Percentiles rank a stretch among this genome's conserved stretches.
Evolutionary conservation across 2,113 vertebrate genomes (phyloP).

Genomic region (Columbina picui): DNA sequence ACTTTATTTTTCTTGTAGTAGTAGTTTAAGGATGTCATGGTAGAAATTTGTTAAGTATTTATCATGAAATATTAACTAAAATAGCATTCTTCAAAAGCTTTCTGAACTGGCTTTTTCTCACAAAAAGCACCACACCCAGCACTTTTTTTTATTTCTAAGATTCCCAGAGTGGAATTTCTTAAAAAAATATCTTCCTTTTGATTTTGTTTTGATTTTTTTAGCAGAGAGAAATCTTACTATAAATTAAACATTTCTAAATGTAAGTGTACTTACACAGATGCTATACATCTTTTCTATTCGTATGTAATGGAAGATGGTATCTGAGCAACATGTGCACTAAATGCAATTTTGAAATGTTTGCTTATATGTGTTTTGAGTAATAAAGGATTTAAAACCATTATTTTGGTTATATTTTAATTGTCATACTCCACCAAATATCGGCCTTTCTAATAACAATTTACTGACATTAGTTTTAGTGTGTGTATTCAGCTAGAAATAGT

Average conservation of each 20-base stretch:
- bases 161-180: neutral
- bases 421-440: neutral
- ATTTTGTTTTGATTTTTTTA: neutral
- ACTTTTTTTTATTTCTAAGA: neutral
- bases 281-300: neutral
- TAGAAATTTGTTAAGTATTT: neutral
- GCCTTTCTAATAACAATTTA: neutral
- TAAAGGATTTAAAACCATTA: neutral
- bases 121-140: neutral
- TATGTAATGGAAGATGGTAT: neutral
- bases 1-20: neutral
- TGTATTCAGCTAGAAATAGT: neutral
- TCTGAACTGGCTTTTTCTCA: neutral
- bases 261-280: neutral
- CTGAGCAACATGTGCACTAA: neutral
- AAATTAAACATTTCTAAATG: neutral
- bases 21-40: neutral
- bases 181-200: neutral
- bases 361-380: neutral
- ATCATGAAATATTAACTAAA: neutral
- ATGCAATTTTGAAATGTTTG: neutral
- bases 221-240: neutral
- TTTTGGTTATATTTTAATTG: neutral
- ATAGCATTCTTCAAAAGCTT: neutral
- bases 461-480: neutral